phyloP scores from a whole-genome alignment of 2,888 invertebrate species.

The Sturmia bella region DNA sequence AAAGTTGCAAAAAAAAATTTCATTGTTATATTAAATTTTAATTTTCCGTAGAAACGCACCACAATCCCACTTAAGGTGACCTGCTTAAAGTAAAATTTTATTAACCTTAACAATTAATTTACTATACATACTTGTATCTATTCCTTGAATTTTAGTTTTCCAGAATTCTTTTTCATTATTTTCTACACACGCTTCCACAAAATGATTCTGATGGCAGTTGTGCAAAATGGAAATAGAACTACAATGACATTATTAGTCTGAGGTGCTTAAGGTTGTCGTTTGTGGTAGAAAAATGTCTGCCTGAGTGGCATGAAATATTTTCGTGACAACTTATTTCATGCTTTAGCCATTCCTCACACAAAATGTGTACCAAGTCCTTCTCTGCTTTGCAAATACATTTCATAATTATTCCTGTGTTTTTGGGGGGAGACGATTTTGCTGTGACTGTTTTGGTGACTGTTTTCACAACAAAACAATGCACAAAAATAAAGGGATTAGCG shows the following conservation, averaged over 20 bases:
- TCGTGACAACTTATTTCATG: slow-evolving; percentile 62
- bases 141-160: no score
- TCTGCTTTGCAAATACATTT: slow-evolving; percentile 27
- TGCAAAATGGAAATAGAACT: slow-evolving; percentile 7
- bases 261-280: slow-evolving; percentile 1
- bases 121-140: no score
- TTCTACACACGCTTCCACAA: slow-evolving; percentile 1
- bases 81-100: no score
- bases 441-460: slow-evolving; percentile 6
- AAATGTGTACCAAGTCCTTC: slow-evolving; percentile 11
- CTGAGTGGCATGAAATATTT: slow-evolving; percentile 55
- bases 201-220: slow-evolving; percentile 6
- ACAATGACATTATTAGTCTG: slow-evolving; percentile 13
- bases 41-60: no score
- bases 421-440: slow-evolving; percentile 2
- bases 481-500: slow-evolving; percentile 51
- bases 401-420: slow-evolving; percentile 42
- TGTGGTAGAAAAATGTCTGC: slow-evolving; percentile 25
- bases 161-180: not conserved
- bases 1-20: no score
- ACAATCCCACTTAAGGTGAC: no score
- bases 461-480: slow-evolving; percentile 24
- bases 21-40: no score
- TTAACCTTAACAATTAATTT: no score
- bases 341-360: slow-evolving; percentile 46